A percentile compares a stretch with the other conserved stretches of the same genome.
These are phyloP conservation scores for Epinephelus fuscoguttatus DNA, from an alignment of 2,113 vertebrate species.

Conservation along the genomic window DNA sequence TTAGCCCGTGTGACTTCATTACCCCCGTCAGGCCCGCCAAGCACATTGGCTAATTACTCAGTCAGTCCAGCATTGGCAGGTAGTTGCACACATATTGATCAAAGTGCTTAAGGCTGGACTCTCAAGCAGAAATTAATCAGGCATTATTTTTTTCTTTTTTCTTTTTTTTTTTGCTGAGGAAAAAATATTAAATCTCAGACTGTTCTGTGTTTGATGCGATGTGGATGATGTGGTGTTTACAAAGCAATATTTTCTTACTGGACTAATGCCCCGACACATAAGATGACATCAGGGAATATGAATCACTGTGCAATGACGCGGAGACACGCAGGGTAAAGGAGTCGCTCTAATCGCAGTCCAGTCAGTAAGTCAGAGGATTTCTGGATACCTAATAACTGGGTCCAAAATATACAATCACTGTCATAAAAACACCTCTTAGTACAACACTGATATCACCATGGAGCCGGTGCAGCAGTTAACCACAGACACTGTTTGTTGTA, in stretches of 20 bases:
- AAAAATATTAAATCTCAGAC: constrained; percentile 55
- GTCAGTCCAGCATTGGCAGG: constrained; percentile 82
- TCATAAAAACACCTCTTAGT: neutral
- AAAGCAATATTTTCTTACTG: constrained; percentile 22
- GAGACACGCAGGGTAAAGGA: constrained; percentile 12
- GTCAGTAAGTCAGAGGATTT: constrained; percentile 8
- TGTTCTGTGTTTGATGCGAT: constrained; percentile 36
- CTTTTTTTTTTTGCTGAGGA: constrained; percentile 23
- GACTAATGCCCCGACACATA: constrained; percentile 23
- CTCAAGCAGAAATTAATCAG: constrained; percentile 83
- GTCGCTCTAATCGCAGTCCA: constrained; percentile 14
- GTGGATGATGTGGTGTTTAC: constrained; percentile 34
- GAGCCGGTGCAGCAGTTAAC: neutral
- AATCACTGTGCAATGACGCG: constrained; percentile 17
- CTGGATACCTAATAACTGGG: neutral
- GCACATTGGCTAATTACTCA: constrained; percentile 85
- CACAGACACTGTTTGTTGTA: neutral
- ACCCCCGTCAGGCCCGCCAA: constrained; percentile 72
- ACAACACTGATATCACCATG: neutral
- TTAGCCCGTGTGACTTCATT: constrained; percentile 74
- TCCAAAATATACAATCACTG: constrained; percentile 1
- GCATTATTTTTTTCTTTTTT: constrained; percentile 55
- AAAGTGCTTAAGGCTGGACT: constrained; percentile 71
- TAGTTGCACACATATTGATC: constrained; percentile 82
- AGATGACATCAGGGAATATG: constrained; percentile 40